A percentile compares a stretch with the other conserved stretches of the same genome.
Conservation (phyloP, 2,113 vertebrate species). For the Pituophis catenifer region DNA sequence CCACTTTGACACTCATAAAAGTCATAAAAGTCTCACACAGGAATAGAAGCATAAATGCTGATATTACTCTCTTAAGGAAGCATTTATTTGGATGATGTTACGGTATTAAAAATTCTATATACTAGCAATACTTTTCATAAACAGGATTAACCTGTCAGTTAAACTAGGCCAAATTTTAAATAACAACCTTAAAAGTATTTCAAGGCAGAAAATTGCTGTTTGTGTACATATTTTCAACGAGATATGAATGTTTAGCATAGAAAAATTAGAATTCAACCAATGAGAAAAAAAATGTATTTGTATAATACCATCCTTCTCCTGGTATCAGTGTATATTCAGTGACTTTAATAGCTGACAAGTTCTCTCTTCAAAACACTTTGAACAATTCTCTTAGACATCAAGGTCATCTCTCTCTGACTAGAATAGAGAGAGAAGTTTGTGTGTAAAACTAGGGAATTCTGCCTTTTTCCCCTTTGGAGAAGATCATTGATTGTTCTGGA, state of each 20-base stretch:
- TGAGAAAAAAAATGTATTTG: background rate
- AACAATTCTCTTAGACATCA: background rate
- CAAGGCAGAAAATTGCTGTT: background rate
- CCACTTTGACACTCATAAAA: background rate
- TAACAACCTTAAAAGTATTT: background rate
- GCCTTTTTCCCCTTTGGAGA: background rate
- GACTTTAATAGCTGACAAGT: slow-evolving; percentile 16
- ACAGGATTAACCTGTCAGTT: background rate
- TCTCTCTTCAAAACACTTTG: background rate
- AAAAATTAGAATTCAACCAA: background rate
- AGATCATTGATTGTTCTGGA: background rate
- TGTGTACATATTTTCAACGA: background rate
- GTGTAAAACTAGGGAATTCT: background rate
- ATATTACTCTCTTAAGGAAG: background rate
- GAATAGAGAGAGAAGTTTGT: background rate
- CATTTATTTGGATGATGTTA: background rate
- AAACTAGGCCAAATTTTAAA: background rate
- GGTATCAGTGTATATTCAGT: background rate
- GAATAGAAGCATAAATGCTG: background rate
- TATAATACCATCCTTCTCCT: background rate
- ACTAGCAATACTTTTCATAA: background rate
- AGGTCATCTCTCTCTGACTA: background rate
- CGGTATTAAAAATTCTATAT: background rate
- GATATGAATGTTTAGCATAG: background rate
- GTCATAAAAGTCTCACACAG: background rate